Evolutionary conservation across 2,888 invertebrate species (phyloP), one percentile per base, ranked within the genome.

Genomic region (Callinectes sapidus): DNA sequence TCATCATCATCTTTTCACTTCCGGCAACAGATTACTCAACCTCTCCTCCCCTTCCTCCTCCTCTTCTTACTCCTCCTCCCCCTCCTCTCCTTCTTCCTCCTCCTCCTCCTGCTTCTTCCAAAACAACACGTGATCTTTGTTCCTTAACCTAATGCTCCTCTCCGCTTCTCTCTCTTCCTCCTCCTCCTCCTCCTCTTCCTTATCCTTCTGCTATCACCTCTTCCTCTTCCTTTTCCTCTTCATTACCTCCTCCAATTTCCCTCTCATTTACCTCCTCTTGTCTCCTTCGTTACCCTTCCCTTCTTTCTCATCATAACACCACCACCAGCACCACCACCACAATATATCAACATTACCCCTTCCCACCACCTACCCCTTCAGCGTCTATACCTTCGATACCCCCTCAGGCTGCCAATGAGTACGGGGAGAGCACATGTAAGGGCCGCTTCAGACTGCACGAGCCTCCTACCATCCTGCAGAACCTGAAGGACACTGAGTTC

Each of bases 401-500:
- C 55, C 28, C 3, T 13, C 77, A 93, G 93, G 90, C 90, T 32
- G 90, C 87, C 54, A 94, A 94, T 39, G 94, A 94, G 89, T 94
- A 94, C 55, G 94, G 94, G 1, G 94, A 94, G 55, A 91, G 92
- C 23, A 39, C 55, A 1, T 91, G 92, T 55, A 81, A 42, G 55
- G 94, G 90, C 87, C 92, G 91, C 42, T 94, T 91, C 94, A 93
- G 93, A 35, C 92, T 94, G n/a, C 93, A 94, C 92, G 93, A 94
- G 87, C 28, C 81, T 23, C 94, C 94, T 10, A 71, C 54, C 14
- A 54, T 94, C 54, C 39, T 91, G 1, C 93, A 94, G 71, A 88
- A 77, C 10, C 92, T 94, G 16, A 89, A 93, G 88, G 94, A 93
- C 14, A 89, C 81, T 3, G 94, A 94, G 55, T 94, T 94, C 90